A percentile compares a stretch with the other conserved stretches of the same genome.
Conservation (phyloP, 2,888 invertebrate species). For the Tridacna crocea region DNA sequence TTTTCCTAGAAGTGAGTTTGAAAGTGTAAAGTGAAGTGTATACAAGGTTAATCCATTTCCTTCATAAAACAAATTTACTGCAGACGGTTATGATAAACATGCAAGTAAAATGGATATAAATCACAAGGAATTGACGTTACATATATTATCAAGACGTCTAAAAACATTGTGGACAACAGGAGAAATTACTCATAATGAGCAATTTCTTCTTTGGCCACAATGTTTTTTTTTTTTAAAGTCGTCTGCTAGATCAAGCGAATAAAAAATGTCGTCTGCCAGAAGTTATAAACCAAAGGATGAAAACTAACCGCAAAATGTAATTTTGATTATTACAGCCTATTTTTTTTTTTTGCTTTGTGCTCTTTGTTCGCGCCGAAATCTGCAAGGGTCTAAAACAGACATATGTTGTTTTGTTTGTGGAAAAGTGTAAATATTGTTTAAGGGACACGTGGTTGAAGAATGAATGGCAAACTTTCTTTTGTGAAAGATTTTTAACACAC, state of each 20-base stretch:
- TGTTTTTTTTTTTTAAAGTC: background rate
- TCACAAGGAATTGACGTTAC: too few relatives aligned
- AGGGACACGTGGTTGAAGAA: background rate
- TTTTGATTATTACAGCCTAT: background rate
- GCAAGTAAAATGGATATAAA: too few relatives aligned
- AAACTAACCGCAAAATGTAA: conserved; percentile 21
- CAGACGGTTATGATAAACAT: too few relatives aligned
- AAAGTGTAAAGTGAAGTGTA: too few relatives aligned
- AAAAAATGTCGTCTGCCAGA: too few relatives aligned
- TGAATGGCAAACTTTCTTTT: background rate
- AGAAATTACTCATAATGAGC: conserved; percentile 1
- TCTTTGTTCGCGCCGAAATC: conserved; percentile 8
- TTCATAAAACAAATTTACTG: too few relatives aligned
- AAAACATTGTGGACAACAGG: conserved; percentile 3
- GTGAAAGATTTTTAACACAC: background rate
- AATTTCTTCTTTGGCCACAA: conserved; percentile 6
- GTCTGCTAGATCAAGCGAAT: too few relatives aligned
- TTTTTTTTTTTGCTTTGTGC: conserved; percentile 15
- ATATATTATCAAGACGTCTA: background rate
- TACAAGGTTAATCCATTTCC: too few relatives aligned
- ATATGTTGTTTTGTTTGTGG: conserved; percentile 16
- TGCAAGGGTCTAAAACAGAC: background rate
- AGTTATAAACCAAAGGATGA: background rate
- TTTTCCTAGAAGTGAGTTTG: too few relatives aligned
- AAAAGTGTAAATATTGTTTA: conserved; percentile 14